Conservation (phyloP, 2,888 invertebrate species). For the Scaptodrosophila latifasciaeformis region DNA sequence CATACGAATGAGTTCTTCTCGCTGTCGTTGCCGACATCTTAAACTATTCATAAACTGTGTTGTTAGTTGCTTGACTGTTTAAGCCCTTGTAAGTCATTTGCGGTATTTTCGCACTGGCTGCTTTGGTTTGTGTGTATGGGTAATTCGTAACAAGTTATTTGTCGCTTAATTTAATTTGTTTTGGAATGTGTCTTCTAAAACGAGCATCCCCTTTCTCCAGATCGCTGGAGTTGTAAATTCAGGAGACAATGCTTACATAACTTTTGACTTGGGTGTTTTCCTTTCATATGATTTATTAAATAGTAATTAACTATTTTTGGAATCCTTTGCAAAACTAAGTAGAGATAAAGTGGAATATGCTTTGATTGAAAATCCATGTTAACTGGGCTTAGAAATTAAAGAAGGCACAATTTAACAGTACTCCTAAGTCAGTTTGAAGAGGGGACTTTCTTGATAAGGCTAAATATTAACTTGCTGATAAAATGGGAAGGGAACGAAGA, state of each 20-base stretch:
- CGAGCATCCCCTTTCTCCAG: conserved; percentile 13
- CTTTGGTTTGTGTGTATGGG: neutral
- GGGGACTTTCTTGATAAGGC: too few relatives aligned
- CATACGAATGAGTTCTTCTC: conserved; percentile 55
- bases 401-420: too few relatives aligned
- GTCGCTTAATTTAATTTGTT: conserved; percentile 67
- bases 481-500: too few relatives aligned
- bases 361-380: too few relatives aligned
- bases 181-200: conserved; percentile 45
- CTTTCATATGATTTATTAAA: conserved; percentile 56
- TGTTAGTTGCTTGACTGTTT: conserved; percentile 45
- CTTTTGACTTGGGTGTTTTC: conserved; percentile 28
- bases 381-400: too few relatives aligned
- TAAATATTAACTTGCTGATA: too few relatives aligned
- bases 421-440: too few relatives aligned
- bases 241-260: conserved; percentile 14
- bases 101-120: neutral
- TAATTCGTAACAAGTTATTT: conserved; percentile 55
- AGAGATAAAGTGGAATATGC: too few relatives aligned
- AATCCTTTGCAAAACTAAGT: too few relatives aligned
- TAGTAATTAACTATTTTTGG: conserved; percentile 65
- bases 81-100: neutral
- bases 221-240: conserved; percentile 5
- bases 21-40: conserved; percentile 26
- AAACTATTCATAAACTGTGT: conserved; percentile 66